Base-by-base conservation (phyloP, 2,888 invertebrate species). In the Margaritifera margaritifera region DNA sequence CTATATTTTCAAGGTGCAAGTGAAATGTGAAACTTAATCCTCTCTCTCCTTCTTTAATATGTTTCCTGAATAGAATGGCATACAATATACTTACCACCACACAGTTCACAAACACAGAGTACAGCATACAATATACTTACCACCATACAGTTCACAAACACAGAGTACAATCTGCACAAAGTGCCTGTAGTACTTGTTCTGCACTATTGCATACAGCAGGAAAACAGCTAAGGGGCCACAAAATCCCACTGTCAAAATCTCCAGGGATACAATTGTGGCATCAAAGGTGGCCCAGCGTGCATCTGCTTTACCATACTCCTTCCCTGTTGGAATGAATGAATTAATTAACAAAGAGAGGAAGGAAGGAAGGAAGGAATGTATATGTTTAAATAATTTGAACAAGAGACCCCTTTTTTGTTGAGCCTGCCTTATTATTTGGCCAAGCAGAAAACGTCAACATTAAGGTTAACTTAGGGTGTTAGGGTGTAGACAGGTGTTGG, bases 271-370 rank as follows among this genome's bases (percentile, higher is more conserved):
- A 57, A 89, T 76, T 1, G 84, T 86, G 6, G 88, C 87, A 68
- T 88, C 88, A 4, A 86, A 86, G 54, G 83, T 80, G 63, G 84
- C 77, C 87, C 87, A 88, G n/a, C 89, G 78, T n/a, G 78, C 76
- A 68, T 89, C 89, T n/a, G 88, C 87, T 64, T 84, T 84, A 18
- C 85, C 87, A 79, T 88, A 88, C 64, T 89, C 89, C 71, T 89
- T 86, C 88, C 88, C 88, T 88, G 72, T 20, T 31, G 42, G 11
- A 42, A 42, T 42, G 8, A 42, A 42, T 11, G 42, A 42, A 42
- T 2, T n/a, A n/a, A n/a, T n/a, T n/a, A n/a, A n/a, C n/a, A n/a
- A n/a, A n/a, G n/a, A 11, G 11, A 11, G 11, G 6, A 31, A 31
- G 27, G 1, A 42, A 42, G 2, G 1, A 42, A 42, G 11, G 11